Evolutionary conservation across 2,797 vertebrate species (phyloP).

Genomic region (Phyllotis vaccarum): DNA sequence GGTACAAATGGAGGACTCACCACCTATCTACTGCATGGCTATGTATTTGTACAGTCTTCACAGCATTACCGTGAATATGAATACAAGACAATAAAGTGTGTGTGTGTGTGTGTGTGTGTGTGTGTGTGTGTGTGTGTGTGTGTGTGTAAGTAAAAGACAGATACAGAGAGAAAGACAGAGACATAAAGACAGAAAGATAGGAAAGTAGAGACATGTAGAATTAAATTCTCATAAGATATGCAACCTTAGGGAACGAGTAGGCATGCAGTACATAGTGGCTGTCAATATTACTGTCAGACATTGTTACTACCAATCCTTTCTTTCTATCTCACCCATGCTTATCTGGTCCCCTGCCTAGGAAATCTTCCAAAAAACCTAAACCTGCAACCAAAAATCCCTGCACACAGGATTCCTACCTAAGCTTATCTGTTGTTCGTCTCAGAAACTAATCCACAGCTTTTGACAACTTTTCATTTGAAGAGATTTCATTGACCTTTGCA

Average conservation of each 20-base stretch:
- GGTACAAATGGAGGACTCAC: neutral
- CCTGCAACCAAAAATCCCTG: neutral
- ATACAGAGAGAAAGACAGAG: neutral
- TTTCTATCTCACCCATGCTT: neutral
- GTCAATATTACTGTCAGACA: neutral
- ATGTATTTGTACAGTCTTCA: neutral
- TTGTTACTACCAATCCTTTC: neutral
- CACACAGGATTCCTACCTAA: neutral
- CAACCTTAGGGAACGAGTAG: neutral
- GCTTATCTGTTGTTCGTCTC: slow-evolving; percentile 43
- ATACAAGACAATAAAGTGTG: neutral
- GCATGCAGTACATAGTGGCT: neutral
- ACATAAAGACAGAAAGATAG: neutral
- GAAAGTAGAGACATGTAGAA: neutral
- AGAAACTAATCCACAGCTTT: slow-evolving; percentile 32
- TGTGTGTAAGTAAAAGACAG: neutral
- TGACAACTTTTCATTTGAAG: slow-evolving; percentile 56
- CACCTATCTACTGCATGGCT: neutral
- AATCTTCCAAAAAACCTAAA: neutral
- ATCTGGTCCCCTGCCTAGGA: neutral
- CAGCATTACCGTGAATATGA: neutral
- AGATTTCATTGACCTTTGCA: slow-evolving; percentile 58
- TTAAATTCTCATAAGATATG: neutral
- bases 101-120: neutral
- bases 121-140: neutral